Conservation (phyloP, 2,113 vertebrate genomes). For the Cathartes aura region DNA sequence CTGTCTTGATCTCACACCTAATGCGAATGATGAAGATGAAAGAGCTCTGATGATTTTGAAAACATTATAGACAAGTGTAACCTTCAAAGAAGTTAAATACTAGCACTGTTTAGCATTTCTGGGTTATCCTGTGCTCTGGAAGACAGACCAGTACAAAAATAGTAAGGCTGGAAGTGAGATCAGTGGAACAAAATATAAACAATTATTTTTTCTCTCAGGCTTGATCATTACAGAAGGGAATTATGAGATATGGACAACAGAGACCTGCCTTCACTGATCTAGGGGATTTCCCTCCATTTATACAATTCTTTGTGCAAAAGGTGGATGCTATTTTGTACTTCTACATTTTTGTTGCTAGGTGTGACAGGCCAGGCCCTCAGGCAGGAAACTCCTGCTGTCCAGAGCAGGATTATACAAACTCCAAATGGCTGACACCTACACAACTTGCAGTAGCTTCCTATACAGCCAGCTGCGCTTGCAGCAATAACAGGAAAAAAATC, state of each 20-base stretch:
- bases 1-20: not conserved
- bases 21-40: not conserved
- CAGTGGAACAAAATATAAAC: not conserved
- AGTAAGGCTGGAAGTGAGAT: not conserved
- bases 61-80: not conserved
- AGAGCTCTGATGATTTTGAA: not conserved
- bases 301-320: not conserved
- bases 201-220: not conserved
- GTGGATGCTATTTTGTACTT: not conserved
- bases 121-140: not conserved
- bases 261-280: not conserved
- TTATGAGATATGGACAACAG: not conserved
- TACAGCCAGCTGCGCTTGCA: not conserved
- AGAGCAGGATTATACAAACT: not conserved
- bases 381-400: not conserved
- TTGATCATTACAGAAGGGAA: not conserved
- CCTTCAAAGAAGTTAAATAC: not conserved
- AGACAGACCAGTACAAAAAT: not conserved
- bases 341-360: not conserved
- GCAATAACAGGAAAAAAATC: constrained; percentile 40
- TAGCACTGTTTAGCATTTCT: not conserved
- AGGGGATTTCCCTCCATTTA: not conserved
- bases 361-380: not conserved
- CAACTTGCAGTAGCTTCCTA: not conserved
- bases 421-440: not conserved